phyloP scores from a whole-genome alignment of 35 echinoderm and acorn worm genomes.

The Stichopus chloronotus region DNA sequence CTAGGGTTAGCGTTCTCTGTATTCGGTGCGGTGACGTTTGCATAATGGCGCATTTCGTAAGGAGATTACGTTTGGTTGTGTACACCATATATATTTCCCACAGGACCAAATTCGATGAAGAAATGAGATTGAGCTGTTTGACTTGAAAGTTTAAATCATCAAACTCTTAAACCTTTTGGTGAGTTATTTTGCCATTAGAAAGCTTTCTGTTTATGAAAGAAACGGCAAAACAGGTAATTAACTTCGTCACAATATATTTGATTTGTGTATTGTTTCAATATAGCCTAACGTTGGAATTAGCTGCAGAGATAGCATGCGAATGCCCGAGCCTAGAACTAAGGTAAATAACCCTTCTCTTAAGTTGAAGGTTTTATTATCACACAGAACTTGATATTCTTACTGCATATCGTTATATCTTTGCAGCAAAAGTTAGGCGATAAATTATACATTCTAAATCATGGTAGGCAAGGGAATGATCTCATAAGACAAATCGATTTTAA shows the following conservation, averaged over 20 bases:
- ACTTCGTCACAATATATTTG: not conserved
- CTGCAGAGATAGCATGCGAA: no score
- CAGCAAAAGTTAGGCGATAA: slow-evolving; percentile 18
- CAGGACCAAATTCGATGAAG: not conserved
- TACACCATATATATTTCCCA: slow-evolving; percentile 30
- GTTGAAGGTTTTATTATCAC: not conserved
- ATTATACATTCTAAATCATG: slow-evolving; percentile 25
- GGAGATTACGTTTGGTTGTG: slow-evolving; percentile 29
- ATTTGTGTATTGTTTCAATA: slow-evolving; percentile 14
- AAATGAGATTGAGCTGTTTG: slow-evolving; percentile 16
- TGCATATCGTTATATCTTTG: not conserved
- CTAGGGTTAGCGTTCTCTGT: not conserved
- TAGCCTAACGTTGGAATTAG: no score
- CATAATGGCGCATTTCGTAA: not conserved
- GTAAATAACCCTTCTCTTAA: not conserved
- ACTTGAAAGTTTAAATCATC: slow-evolving; percentile 6
- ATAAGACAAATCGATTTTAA: slow-evolving; percentile 39
- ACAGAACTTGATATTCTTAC: not conserved
- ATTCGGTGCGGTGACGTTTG: not conserved
- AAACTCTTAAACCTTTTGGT: not conserved
- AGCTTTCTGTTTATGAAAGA: not conserved
- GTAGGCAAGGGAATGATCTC: slow-evolving; percentile 29
- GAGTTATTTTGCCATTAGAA: slow-evolving; percentile 29
- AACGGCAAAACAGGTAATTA: not conserved
- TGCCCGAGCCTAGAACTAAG: not conserved